These are phyloP conservation scores for Apodemia duryi DNA, from an alignment of 2,888 invertebrate genomes.

Conservation along the genomic window DNA sequence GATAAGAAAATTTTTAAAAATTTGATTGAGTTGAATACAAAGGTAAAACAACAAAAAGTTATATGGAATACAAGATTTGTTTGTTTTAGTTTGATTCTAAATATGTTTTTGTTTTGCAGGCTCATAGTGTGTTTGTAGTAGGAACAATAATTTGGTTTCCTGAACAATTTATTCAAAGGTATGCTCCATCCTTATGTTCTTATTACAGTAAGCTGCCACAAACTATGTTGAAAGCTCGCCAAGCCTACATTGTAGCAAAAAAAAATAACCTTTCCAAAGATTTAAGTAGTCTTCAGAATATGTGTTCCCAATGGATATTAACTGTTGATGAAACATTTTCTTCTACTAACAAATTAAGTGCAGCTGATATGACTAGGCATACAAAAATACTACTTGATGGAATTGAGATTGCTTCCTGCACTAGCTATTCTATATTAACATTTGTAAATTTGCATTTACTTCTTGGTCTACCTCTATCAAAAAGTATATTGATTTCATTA, in stretches of 20 bases:
- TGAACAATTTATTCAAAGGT: slow-evolving; percentile 86
- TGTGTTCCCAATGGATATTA: slow-evolving; percentile 60
- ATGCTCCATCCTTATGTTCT: slow-evolving; percentile 79
- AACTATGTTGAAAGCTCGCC: slow-evolving; percentile 70
- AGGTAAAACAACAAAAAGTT: slow-evolving; percentile 62
- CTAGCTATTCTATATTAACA: slow-evolving; percentile 73
- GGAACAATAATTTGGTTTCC: slow-evolving; percentile 93
- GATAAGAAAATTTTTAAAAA: slow-evolving; percentile 88
- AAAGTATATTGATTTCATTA: slow-evolving; percentile 84
- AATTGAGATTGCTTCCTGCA: slow-evolving; percentile 83
- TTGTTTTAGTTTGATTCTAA: background rate
- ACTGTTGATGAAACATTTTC: slow-evolving; percentile 60
- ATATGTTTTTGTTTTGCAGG: slow-evolving; percentile 59
- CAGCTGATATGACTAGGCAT: slow-evolving; percentile 65
- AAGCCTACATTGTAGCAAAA: slow-evolving; percentile 76
- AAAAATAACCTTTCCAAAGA: slow-evolving; percentile 82
- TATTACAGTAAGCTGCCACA: slow-evolving; percentile 67
- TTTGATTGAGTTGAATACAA: slow-evolving; percentile 87
- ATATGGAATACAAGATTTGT: slow-evolving; percentile 12
- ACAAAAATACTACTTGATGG: slow-evolving; percentile 75
- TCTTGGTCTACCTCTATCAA: slow-evolving; percentile 87
- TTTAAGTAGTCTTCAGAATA: slow-evolving; percentile 62
- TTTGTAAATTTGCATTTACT: slow-evolving; percentile 84
- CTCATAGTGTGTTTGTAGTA: slow-evolving; percentile 87
- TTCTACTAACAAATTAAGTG: slow-evolving; percentile 55